Evolutionary conservation across 1,140 invertebrate species (phyloP).

Genomic region (Heliconius himera): DNA sequence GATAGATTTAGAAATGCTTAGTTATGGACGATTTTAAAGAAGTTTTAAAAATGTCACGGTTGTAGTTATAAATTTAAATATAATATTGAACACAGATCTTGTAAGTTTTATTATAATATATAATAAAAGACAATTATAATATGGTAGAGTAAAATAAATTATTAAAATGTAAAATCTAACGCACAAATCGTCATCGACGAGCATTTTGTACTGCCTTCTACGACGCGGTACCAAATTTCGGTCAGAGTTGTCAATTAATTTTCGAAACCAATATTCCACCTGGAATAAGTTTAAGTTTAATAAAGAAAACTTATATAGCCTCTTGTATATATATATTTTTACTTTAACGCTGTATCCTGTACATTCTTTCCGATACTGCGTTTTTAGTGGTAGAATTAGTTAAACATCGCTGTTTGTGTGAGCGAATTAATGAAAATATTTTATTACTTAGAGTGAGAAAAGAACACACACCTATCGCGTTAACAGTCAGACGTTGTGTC

Average conservation of each 20-base stretch:
- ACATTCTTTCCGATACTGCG: not conserved
- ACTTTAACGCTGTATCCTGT: not conserved
- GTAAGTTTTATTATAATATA: not conserved
- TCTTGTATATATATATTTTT: not conserved
- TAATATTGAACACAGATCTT: too few species aligned
- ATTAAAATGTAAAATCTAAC: constrained; percentile 43
- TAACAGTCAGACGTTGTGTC: too few species aligned
- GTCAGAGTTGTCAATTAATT: constrained; percentile 66
- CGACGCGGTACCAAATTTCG: constrained; percentile 58
- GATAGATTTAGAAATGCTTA: not conserved
- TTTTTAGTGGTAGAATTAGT: too few species aligned
- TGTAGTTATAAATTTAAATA: too few species aligned
- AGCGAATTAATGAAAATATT: too few species aligned
- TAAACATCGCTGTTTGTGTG: too few species aligned
- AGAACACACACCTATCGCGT: too few species aligned
- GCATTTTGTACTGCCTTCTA: constrained; percentile 66
- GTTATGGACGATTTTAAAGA: too few species aligned
- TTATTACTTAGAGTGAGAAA: too few species aligned
- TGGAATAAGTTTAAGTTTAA: constrained; percentile 28
- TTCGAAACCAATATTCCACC: constrained; percentile 77
- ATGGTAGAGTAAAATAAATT: not conserved
- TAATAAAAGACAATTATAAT: not conserved
- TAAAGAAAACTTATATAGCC: not conserved
- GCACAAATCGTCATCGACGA: constrained; percentile 74
- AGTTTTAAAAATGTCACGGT: too few species aligned